phyloP scores from a whole-genome alignment of 2,888 invertebrate genomes.

The Perizoma affinitatum region DNA sequence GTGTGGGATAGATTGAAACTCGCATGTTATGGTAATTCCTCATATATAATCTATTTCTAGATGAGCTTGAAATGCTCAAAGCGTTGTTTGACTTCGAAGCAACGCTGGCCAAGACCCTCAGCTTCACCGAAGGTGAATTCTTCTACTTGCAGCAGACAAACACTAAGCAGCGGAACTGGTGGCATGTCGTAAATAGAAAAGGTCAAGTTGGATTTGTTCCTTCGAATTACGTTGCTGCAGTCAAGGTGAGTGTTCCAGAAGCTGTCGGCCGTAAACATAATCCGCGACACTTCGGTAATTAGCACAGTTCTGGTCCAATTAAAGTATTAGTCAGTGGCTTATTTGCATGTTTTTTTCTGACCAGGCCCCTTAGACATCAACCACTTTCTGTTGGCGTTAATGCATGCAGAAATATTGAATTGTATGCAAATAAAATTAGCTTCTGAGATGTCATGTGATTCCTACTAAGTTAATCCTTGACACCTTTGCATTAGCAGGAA shows the following conservation, averaged over 20 bases:
- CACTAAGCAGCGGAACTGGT: conserved; percentile 93
- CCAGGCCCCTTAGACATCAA: too few species aligned
- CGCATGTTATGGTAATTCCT: conserved; percentile 14
- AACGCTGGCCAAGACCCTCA: conserved; percentile 91
- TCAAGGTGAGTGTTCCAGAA: conserved; percentile 84
- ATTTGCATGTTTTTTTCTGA: too few species aligned
- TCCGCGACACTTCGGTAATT: too few species aligned
- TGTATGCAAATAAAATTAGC: too few species aligned
- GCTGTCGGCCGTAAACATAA: background rate
- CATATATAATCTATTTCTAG: conserved; percentile 65
- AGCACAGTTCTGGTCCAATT: conserved; percentile 29
- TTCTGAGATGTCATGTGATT: too few species aligned
- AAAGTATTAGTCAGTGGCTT: conserved; percentile 4
- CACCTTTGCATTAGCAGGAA: too few species aligned
- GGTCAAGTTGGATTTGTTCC: conserved; percentile 94
- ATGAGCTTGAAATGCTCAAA: conserved; percentile 91
- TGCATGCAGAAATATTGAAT: too few species aligned
- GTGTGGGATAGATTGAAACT: conserved; percentile 18
- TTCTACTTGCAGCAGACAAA: conserved; percentile 92
- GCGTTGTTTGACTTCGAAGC: conserved; percentile 93
- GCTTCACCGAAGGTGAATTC: conserved; percentile 91
- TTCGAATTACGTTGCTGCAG: conserved; percentile 92
- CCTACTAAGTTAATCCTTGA: too few species aligned
- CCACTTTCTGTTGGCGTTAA: too few species aligned
- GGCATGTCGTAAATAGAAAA: conserved; percentile 93